Percentiles rank a stretch among this genome's conserved stretches.
Evolutionary conservation across 1,140 invertebrate genomes (phyloP).

Genomic region (Wiebesia pumilae): DNA sequence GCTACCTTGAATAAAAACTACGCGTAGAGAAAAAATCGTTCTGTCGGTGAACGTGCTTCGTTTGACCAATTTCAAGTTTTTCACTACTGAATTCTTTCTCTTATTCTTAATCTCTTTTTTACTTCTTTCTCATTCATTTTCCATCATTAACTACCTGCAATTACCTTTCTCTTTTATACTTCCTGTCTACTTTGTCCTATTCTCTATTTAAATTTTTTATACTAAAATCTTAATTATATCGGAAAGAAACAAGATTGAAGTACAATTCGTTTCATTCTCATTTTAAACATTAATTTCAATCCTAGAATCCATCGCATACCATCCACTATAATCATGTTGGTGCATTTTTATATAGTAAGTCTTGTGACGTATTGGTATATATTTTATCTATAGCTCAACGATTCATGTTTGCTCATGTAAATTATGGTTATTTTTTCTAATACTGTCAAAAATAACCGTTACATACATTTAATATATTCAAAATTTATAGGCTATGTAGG

Average conservation of each 20-base stretch:
- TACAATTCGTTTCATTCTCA: slow-evolving; percentile 10
- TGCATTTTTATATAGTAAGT: not conserved
- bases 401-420: too few species aligned
- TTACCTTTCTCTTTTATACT: slow-evolving; percentile 27
- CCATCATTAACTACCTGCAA: slow-evolving; percentile 29
- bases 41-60: slow-evolving; percentile 21
- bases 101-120: slow-evolving; percentile 22
- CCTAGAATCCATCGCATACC: not conserved
- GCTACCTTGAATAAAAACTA: not conserved
- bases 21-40: not conserved
- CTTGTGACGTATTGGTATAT: not conserved
- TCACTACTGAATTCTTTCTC: not conserved
- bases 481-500: too few species aligned
- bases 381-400: not conserved
- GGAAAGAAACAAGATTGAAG: slow-evolving; percentile 12
- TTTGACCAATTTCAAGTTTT: slow-evolving; percentile 7
- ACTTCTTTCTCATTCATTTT: slow-evolving; percentile 24
- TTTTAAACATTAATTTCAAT: slow-evolving; percentile 37
- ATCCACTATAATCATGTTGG: slow-evolving; percentile 9
- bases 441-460: not conserved
- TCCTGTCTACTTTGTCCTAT: not conserved
- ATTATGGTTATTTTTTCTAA: not conserved
- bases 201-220: slow-evolving; percentile 21
- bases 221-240: slow-evolving; percentile 9
- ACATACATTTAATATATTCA: too few species aligned